phyloP scores from a whole-genome alignment of 2,113 vertebrate species.

The Pontoporia blainvillei region DNA sequence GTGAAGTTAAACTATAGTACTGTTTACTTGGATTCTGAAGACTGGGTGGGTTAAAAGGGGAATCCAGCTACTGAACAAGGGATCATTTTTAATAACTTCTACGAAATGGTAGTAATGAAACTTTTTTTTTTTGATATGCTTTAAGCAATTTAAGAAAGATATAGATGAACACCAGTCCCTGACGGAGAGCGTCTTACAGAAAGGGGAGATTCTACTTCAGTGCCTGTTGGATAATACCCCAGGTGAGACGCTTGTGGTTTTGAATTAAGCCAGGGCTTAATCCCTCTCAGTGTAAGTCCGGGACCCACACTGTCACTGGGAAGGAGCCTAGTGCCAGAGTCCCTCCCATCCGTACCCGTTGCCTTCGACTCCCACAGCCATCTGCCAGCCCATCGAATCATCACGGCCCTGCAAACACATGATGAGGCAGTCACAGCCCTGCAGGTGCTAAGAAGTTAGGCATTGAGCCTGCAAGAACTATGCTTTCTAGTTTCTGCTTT shows the following conservation, averaged over 20 bases:
- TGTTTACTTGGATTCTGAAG: neutral
- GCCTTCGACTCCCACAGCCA: neutral
- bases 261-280: neutral
- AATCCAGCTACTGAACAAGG: neutral
- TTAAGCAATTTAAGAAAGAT: slow-evolving; percentile 89
- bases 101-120: neutral
- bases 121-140: neutral
- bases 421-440: neutral
- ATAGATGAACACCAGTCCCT: slow-evolving; percentile 84
- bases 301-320: neutral
- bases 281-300: neutral
- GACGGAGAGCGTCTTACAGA: slow-evolving; percentile 84
- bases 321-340: neutral
- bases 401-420: rapidly evolving
- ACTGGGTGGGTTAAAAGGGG: neutral
- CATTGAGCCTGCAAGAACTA: neutral
- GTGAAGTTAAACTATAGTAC: neutral
- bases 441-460: neutral
- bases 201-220: slow-evolving; percentile 87
- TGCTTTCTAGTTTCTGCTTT: neutral
- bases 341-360: rapidly evolving
- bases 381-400: neutral
- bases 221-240: slow-evolving; percentile 87
- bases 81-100: neutral
- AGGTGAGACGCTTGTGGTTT: slow-evolving; percentile 77